Evolutionary conservation across 2,113 vertebrate genomes (phyloP), one percentile per base, ranked within the genome.

Genomic region (Promerops cafer): DNA sequence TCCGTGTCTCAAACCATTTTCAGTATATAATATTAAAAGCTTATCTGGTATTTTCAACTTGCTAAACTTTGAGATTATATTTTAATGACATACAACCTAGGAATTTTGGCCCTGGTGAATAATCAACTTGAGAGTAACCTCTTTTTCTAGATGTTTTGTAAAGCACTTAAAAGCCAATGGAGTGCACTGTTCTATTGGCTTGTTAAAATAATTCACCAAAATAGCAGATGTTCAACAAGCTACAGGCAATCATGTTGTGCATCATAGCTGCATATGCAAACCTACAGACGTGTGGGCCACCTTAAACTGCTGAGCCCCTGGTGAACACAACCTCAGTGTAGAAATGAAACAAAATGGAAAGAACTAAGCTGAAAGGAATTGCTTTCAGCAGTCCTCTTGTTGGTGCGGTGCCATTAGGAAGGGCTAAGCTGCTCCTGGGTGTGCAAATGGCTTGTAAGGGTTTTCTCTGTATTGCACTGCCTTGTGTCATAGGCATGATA

Each of bases 11-110:
- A 54, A 95, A 76, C 79, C 59, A 17, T 50, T 83, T 78, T 69
- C 47, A 79, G 47, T 63, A 30, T 61, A 40, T 68, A 40, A 35
- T 77, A 56, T 68, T 81, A 92, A 93, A 85, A 85, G 18, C 49
- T 96, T 88, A 45, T 84, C 35, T 71, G n/a, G 53, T 84, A 76
- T 85, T 87, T 90, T 83, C 83, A 84, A 80, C 69, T 71, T 94
- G 35, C 57, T 94, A 77, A 96, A 81, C 39, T 90, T 69, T 37
- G 44, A 69, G 33, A n/a, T 64, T 47, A 59, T 47, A 44, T 49
- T 65, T 42, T 57, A 52, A 53, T 87, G 44, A 35, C n/a, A 31
- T 20, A 21, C 18, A 68, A 44, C 49, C 69, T 28, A 70, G 17
- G 23, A 71, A 90, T 89, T 91, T 91, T 83, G 83, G 47, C 27